Evolutionary conservation across 2,888 invertebrate species (phyloP), one percentile per base, ranked within the genome.

Genomic region (Nipponacmea schrenckii): DNA sequence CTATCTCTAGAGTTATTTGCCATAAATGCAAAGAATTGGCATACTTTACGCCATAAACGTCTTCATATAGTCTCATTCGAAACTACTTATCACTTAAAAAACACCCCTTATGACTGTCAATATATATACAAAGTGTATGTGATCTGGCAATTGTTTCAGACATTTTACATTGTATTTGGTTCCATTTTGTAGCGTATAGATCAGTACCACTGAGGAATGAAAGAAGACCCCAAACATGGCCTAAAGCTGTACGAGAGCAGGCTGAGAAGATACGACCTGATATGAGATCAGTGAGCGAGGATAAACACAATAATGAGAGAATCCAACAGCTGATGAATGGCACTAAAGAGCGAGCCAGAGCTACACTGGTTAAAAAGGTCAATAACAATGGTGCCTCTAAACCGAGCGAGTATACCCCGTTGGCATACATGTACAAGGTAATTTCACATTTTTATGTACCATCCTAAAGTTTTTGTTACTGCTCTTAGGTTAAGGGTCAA

Each of bases 381-480:
- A 56, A 24, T 24, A 24, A 24, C 24, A n/a, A 20, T 3, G 20
- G 24, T 14, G 24, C 24, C 12, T 20, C 20, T 3, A 50, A 50
- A 50, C n/a, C 20, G 7, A 27, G 48, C 26, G 56, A 31, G n/a
- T 39, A 62, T 20, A 44, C 44, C 10, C 62, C 68, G 2, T 24
- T 68, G 31, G 24, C 39, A 31, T 68, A 68, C 26, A 56, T 68
- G 56, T 68, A 68, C 56, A 68, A 68, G 68, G 68, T 68, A 48
- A 12, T 17, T 17, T 5, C 14, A 5, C 14, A 4, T 26, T 15
- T 48, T 48, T 10, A 39, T 7, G 10, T 3, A 12, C 50, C 56
- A 24, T 15, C 20, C 20, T 20, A 24, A 50, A n/a, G 24, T 20
- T 24, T 20, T 56, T 39, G 8, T 39, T 39, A 10, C 39, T 39